Evolutionary conservation across 2,888 invertebrate species (phyloP).

Genomic region (Amiota mariae): DNA sequence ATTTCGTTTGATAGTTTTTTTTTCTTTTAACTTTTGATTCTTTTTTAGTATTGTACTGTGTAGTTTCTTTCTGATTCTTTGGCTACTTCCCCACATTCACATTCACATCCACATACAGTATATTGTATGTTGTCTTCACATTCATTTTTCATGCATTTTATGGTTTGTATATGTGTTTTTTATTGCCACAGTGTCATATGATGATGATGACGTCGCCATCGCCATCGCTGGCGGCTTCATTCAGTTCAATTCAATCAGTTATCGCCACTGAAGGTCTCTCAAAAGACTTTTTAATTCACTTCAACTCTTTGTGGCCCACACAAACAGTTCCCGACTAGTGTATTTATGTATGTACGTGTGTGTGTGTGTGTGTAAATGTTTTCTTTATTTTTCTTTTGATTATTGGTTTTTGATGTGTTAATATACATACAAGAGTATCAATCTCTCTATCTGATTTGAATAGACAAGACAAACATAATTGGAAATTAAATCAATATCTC

Average conservation of each 20-base stretch:
- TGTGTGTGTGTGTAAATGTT: not conserved
- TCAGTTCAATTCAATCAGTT: not conserved
- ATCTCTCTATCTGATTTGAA: too few relatives aligned
- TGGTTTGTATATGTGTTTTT: conserved; percentile 28
- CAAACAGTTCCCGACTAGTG: not conserved
- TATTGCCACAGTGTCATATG: conserved; percentile 24
- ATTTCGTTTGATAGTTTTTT: not conserved
- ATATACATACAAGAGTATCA: not conserved
- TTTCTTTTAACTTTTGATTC: not conserved
- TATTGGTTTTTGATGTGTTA: conserved; percentile 24
- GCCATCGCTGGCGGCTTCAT: conserved; percentile 3
- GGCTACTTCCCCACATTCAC: not conserved
- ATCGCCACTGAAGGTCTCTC: not conserved
- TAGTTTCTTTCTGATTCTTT: conserved; percentile 6
- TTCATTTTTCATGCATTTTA: conserved; percentile 25
- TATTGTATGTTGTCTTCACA: conserved; percentile 20
- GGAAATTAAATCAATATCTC: too few relatives aligned
- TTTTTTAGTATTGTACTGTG: not conserved
- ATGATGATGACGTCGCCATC: conserved; percentile 11
- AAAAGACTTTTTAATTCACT: conserved; percentile 15
- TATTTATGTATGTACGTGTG: not conserved
- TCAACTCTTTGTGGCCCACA: conserved; percentile 17
- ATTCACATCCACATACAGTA: not conserved
- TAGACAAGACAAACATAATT: too few relatives aligned
- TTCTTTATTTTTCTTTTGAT: conserved; percentile 6